A percentile compares a stretch with the other conserved stretches of the same genome.
Evolutionary conservation across 1,140 invertebrate species (phyloP).

Genomic region (Conus betulinus): DNA sequence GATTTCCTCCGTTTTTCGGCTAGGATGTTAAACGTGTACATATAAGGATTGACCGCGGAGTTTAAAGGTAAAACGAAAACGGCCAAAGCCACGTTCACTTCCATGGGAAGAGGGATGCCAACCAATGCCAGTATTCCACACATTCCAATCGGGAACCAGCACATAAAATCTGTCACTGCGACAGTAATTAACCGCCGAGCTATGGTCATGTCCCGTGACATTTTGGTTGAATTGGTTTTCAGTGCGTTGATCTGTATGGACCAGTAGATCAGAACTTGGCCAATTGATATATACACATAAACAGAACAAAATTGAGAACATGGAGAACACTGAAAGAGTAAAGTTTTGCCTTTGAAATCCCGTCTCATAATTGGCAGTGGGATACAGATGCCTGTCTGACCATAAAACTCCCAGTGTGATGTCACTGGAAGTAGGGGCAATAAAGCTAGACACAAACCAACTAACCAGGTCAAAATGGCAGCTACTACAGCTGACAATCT

Average conservation of each 20-base stretch:
- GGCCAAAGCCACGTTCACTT: background rate
- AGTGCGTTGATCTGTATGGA: background rate
- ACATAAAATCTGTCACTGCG: background rate
- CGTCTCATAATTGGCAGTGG: conserved; percentile 46
- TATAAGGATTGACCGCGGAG: background rate
- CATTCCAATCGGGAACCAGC: background rate
- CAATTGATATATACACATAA: conserved; percentile 11
- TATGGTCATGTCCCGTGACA: background rate
- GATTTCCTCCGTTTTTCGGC: background rate
- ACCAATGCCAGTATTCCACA: background rate
- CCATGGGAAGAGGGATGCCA: background rate
- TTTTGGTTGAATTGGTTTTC: background rate
- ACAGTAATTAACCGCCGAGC: background rate
- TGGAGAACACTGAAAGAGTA: conserved; percentile 51
- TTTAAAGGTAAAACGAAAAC: background rate
- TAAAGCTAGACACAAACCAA: conserved; percentile 14
- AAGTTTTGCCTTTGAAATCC: conserved; percentile 38
- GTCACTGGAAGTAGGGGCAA: conserved; percentile 28
- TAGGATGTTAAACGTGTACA: background rate
- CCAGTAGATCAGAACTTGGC: background rate
- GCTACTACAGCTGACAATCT: conserved; percentile 12
- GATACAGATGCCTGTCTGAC: conserved; percentile 50
- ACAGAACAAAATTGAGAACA: conserved; percentile 47
- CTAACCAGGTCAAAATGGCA: conserved; percentile 18
- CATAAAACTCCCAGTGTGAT: conserved; percentile 49